Percentiles rank a stretch among this genome's conserved stretches.
Evolutionary conservation across 1,140 invertebrate species (phyloP).

Genomic region (Drosophila biarmipes): DNA sequence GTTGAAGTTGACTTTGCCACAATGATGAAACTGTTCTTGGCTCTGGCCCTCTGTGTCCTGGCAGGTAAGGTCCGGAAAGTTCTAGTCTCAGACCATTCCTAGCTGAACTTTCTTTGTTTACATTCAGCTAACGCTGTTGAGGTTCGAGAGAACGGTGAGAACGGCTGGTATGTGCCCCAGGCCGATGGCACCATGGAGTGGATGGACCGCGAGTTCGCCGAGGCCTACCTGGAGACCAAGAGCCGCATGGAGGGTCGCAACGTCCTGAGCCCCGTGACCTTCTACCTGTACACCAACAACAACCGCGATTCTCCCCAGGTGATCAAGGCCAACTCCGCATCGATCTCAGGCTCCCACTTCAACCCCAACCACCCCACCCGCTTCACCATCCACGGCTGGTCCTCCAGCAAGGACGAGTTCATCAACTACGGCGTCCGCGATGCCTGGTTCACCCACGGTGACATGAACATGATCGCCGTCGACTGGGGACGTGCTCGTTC

Average conservation of each 20-base stretch:
- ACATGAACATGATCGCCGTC: constrained; percentile 87
- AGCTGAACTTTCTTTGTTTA: not conserved
- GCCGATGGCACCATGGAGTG: constrained; percentile 65
- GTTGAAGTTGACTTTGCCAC: constrained; percentile 46
- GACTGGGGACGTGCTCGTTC: constrained; percentile 85
- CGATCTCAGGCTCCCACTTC: constrained; percentile 63
- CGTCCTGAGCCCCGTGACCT: constrained; percentile 67
- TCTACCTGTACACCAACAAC: constrained; percentile 74
- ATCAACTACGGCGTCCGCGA: constrained; percentile 71
- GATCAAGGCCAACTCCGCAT: constrained; percentile 51
- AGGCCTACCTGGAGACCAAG: constrained; percentile 48
- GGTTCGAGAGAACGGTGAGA: constrained; percentile 61
- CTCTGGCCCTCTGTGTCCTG: constrained; percentile 52
- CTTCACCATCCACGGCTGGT: constrained; percentile 80
- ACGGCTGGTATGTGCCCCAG: constrained; percentile 73
- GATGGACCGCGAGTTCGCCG: constrained; percentile 64
- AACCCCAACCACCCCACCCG: constrained; percentile 73
- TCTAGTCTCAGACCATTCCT: too few relatives aligned
- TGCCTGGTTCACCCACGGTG: constrained; percentile 84
- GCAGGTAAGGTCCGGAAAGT: constrained; percentile 50
- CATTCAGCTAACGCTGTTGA: constrained; percentile 54
- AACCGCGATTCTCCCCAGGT: constrained; percentile 55
- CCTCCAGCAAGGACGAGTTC: constrained; percentile 64
- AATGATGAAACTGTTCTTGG: constrained; percentile 67
- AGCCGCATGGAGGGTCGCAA: constrained; percentile 31